Percentiles rank a stretch among this genome's conserved stretches.
These are phyloP conservation scores for Plutella xylostella DNA, from an alignment of 2,888 invertebrate genomes.

Conservation along the genomic window DNA sequence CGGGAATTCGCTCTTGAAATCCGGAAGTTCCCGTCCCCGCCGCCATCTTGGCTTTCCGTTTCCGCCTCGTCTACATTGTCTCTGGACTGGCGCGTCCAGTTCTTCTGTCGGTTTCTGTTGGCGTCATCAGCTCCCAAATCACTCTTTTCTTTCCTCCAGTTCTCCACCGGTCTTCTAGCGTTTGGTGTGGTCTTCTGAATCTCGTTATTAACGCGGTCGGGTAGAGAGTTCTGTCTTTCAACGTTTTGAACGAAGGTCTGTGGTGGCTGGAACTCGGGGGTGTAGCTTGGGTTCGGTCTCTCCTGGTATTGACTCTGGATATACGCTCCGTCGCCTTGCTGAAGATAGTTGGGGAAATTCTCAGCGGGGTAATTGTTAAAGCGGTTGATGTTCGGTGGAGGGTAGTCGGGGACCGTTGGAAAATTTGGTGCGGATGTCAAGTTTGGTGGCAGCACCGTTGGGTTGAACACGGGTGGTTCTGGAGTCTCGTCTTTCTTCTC, in stretches of 20 bases:
- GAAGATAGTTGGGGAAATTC: constrained; percentile 33
- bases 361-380: constrained; percentile 27
- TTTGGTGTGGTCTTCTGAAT: constrained; percentile 33
- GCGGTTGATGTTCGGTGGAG: constrained; percentile 33
- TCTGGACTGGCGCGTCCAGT: constrained; percentile 44
- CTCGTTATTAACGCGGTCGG: constrained; percentile 46
- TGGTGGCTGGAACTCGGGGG: too few relatives aligned
- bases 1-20: constrained; percentile 28
- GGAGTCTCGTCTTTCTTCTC: constrained; percentile 37
- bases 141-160: constrained; percentile 48
- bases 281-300: constrained; percentile 20
- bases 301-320: constrained; percentile 41
- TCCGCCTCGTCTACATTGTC: constrained; percentile 43
- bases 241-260: constrained; percentile 15
- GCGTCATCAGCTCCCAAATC: constrained; percentile 25
- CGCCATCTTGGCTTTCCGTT: constrained; percentile 22
- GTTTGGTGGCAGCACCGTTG: constrained; percentile 39
- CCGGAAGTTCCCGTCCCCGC: constrained; percentile 22
- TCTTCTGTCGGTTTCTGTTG: constrained; percentile 36
- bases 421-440: constrained; percentile 17
- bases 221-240: constrained; percentile 11
- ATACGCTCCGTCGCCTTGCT: constrained; percentile 54
- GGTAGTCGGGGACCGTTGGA: constrained; percentile 35
- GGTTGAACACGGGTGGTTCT: constrained; percentile 42
- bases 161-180: constrained; percentile 41